Percentiles rank a stretch among this genome's conserved stretches.
Evolutionary conservation across 2,888 invertebrate species (phyloP).

Genomic region (Eurois occulta): DNA sequence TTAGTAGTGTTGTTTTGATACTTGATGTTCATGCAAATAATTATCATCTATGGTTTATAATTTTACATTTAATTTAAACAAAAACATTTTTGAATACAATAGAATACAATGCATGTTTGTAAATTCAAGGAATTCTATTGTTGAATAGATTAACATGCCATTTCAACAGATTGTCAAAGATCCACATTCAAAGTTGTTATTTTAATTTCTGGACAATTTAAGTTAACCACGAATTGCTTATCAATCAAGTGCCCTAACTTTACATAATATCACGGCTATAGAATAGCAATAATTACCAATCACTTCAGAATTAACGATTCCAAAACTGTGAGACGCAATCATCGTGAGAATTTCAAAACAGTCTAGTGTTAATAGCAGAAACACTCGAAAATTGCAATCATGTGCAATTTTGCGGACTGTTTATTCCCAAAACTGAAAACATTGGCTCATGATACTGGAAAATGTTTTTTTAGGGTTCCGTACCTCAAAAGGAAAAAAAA

Average conservation of each 20-base stretch:
- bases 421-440: conserved; percentile 30
- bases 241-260: not conserved
- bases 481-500: no score
- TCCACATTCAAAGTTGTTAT: not conserved
- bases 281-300: not conserved
- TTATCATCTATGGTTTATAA: no score
- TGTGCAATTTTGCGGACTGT: conserved; percentile 19
- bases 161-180: not conserved
- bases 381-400: conserved; percentile 4
- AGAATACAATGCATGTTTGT: not conserved
- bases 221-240: not conserved
- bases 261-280: not conserved
- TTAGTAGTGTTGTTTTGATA: no score
- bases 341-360: conserved; percentile 10
- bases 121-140: not conserved
- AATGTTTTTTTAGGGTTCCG: no score
- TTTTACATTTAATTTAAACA: not conserved
- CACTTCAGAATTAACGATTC: not conserved
- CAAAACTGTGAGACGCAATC: not conserved
- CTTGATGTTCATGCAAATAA: conserved; percentile 1
- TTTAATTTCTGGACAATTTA: not conserved
- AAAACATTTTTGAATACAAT: not conserved
- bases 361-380: not conserved
- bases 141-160: not conserved
- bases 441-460: no score